Conservation (phyloP, 2,888 invertebrate genomes). For the Pristionchus entomophagus region DNA sequence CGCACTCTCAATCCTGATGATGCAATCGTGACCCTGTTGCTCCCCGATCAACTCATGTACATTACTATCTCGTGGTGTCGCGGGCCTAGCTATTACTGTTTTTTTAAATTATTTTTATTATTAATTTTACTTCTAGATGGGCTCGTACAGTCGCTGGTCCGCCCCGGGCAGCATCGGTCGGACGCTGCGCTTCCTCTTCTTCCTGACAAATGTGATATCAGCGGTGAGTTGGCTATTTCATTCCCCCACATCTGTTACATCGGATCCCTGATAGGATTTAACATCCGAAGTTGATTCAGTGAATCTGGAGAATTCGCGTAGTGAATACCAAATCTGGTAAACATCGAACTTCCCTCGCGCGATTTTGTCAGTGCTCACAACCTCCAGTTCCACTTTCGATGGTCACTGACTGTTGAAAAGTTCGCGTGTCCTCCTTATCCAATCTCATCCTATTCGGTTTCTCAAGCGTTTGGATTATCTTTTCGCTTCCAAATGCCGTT, state of each 20-base stretch:
- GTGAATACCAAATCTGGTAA: background rate
- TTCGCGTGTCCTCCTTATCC: too few relatives aligned
- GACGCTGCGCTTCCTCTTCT: conserved; percentile 56
- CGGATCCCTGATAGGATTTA: too few relatives aligned
- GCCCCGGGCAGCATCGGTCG: conserved; percentile 68
- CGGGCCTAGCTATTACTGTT: too few relatives aligned
- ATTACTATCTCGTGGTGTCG: background rate
- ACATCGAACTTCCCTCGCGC: background rate
- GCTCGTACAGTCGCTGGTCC: conserved; percentile 67
- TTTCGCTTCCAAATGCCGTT: background rate
- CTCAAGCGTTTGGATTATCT: background rate
- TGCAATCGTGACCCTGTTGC: background rate
- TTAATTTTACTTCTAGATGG: conserved; percentile 52
- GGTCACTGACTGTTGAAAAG: background rate
- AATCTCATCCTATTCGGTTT: background rate
- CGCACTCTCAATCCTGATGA: background rate
- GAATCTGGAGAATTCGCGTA: background rate
- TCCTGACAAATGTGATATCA: conserved; percentile 57
- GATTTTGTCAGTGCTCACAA: background rate
- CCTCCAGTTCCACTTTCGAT: background rate
- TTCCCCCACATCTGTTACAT: background rate
- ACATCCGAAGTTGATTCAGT: too few relatives aligned
- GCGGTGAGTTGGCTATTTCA: conserved; percentile 65
- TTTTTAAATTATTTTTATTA: background rate
- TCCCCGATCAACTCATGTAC: too few relatives aligned